A percentile compares a stretch with the other conserved stretches of the same genome.
phyloP scores from a whole-genome alignment of 2,888 invertebrate species.

The Papilio demoleus region DNA sequence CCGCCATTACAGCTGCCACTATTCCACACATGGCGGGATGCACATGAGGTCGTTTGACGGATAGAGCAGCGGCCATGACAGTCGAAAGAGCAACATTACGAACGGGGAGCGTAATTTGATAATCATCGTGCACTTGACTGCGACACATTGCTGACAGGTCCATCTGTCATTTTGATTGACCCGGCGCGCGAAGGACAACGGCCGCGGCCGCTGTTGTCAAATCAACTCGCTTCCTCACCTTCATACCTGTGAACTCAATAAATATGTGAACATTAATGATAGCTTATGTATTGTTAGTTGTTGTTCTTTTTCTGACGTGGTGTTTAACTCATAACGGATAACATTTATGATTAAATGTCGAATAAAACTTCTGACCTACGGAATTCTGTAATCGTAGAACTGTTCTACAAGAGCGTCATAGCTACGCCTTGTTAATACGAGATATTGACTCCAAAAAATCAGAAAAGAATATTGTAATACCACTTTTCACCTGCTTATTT shows the following conservation, averaged over 20 bases:
- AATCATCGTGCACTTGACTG: slow-evolving; percentile 80
- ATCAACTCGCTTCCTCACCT: slow-evolving; percentile 29
- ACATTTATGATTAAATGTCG: too few species aligned
- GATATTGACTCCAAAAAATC: too few species aligned
- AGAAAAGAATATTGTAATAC: too few species aligned
- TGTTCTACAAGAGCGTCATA: too few species aligned
- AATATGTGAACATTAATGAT: background rate
- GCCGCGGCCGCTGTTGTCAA: slow-evolving; percentile 30
- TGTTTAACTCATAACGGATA: too few species aligned
- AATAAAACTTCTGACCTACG: too few species aligned
- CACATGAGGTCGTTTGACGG: slow-evolving; percentile 57
- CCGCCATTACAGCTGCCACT: slow-evolving; percentile 16
- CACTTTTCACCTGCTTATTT: too few species aligned
- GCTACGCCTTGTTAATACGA: too few species aligned
- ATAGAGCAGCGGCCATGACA: slow-evolving; percentile 75
- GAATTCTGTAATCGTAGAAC: too few species aligned
- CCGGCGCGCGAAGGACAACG: slow-evolving; percentile 46
- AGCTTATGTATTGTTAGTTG: too few species aligned
- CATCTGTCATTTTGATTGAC: slow-evolving; percentile 69
- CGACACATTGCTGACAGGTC: slow-evolving; percentile 55
- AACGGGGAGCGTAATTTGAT: slow-evolving; percentile 79
- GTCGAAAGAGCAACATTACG: slow-evolving; percentile 75
- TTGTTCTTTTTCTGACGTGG: too few species aligned
- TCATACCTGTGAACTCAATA: slow-evolving; percentile 21
- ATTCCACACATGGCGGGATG: slow-evolving; percentile 51